A percentile compares a stretch with the other conserved stretches of the same genome.
Conservation (phyloP, 1,140 invertebrate species). For the Nasonia vitripennis region DNA sequence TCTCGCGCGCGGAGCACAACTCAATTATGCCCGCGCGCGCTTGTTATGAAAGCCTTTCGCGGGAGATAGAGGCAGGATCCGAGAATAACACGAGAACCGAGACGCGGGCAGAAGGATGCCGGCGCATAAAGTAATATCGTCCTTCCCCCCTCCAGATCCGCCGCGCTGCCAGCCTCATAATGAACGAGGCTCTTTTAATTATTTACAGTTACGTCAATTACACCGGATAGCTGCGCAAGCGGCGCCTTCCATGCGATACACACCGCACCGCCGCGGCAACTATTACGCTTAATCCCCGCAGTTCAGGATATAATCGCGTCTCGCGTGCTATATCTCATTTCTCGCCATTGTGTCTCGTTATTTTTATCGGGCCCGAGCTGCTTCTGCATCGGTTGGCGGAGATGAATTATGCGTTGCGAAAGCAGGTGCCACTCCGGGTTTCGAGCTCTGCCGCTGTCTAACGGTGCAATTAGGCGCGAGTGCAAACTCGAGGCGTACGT, state of each 20-base stretch:
- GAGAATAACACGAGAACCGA: neutral
- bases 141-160: neutral
- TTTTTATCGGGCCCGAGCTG: neutral
- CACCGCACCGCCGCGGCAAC: neutral
- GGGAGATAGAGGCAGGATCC: neutral
- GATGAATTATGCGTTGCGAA: neutral
- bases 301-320: neutral
- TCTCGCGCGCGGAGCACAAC: slow-evolving; percentile 17
- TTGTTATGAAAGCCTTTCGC: neutral
- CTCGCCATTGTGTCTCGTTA: neutral
- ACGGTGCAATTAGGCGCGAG: neutral
- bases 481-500: neutral
- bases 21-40: slow-evolving; percentile 27
- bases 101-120: neutral
- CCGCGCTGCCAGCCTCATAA: neutral
- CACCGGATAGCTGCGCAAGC: slow-evolving; percentile 28
- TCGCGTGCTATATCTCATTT: neutral
- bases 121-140: slow-evolving; percentile 16
- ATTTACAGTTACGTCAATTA: slow-evolving; percentile 45
- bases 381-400: neutral
- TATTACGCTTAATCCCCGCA: neutral
- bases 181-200: slow-evolving; percentile 44
- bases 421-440: neutral
- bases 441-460: neutral
- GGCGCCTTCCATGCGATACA: neutral